phyloP scores from a whole-genome alignment of 2,888 invertebrate genomes.

The Tanytarsus gracilentus region DNA sequence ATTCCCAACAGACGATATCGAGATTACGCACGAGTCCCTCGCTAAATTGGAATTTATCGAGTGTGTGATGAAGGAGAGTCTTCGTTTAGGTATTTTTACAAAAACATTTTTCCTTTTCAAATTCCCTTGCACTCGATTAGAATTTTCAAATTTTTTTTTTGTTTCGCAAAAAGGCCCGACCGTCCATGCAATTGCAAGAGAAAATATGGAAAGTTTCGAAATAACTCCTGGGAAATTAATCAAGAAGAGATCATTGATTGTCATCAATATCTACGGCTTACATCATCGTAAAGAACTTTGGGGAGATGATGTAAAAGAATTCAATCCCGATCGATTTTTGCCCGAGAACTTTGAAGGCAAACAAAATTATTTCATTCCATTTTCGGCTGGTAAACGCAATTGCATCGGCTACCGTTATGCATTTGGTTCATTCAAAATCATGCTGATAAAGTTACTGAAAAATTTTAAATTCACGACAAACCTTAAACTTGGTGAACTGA shows the following conservation, averaged over 20 bases:
- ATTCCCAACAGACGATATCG: conserved; percentile 33
- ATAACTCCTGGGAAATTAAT: neutral
- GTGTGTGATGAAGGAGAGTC: conserved; percentile 38
- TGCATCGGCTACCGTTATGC: neutral
- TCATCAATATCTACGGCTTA: neutral
- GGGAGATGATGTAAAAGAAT: conserved; percentile 15
- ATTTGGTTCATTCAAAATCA: neutral
- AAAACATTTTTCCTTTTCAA: conserved; percentile 30
- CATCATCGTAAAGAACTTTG: conserved; percentile 7
- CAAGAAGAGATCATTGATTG: neutral
- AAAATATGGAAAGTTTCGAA: neutral
- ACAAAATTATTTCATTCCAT: neutral
- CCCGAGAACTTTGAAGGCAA: conserved; percentile 7
- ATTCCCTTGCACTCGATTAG: too few species aligned
- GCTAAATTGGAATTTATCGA: conserved; percentile 39
- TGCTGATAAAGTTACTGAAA: neutral
- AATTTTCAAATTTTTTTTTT: too few species aligned
- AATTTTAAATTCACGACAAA: conserved; percentile 2
- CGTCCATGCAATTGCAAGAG: neutral
- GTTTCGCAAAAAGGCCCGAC: too few species aligned
- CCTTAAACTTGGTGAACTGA: neutral
- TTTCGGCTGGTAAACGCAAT: neutral
- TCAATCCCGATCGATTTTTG: conserved; percentile 11
- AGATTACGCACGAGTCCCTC: conserved; percentile 36
- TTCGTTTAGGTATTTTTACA: conserved; percentile 38